Conservation (phyloP, 1,140 invertebrate genomes). For the Lasioglossum baleicum region DNA sequence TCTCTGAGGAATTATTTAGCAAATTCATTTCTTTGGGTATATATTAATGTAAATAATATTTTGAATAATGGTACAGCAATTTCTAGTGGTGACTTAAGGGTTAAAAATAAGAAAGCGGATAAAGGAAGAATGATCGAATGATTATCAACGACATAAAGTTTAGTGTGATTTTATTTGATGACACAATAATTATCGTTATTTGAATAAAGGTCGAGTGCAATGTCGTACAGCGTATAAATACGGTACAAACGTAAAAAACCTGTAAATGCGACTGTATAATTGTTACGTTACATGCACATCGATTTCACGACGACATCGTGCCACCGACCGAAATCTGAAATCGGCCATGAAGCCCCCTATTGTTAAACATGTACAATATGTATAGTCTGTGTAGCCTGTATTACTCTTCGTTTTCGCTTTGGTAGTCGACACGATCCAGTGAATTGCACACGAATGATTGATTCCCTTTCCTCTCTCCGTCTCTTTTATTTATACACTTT, state of each 20-base stretch:
- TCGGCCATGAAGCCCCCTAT: constrained; percentile 5
- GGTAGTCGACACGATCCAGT: constrained; percentile 1
- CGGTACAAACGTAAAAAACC: constrained; percentile 76
- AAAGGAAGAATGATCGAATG: constrained; percentile 2
- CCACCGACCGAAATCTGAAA: constrained; percentile 32
- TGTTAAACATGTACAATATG: constrained; percentile 62
- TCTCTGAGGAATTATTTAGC: too few species aligned
- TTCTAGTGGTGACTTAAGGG: too few species aligned
- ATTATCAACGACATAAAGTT: constrained; percentile 35
- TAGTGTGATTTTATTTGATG: constrained; percentile 70
- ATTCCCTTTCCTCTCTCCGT: constrained; percentile 6
- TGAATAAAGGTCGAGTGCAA: constrained; percentile 64
- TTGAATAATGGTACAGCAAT: too few species aligned
- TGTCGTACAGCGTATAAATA: constrained; percentile 74
- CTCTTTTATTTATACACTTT: constrained; percentile 40
- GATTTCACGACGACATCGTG: constrained; percentile 43
- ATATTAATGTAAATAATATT: too few species aligned
- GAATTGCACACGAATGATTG: constrained; percentile 23
- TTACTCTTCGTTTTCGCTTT: constrained; percentile 38
- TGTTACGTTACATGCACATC: constrained; percentile 57
- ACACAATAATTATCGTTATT: constrained; percentile 71
- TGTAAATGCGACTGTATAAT: constrained; percentile 72
- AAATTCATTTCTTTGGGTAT: too few species aligned
- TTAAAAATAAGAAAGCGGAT: background rate
- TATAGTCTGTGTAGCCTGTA: constrained; percentile 50